These are phyloP conservation scores for Trilocha varians DNA, from an alignment of 2,888 invertebrate species.

Conservation along the genomic window DNA sequence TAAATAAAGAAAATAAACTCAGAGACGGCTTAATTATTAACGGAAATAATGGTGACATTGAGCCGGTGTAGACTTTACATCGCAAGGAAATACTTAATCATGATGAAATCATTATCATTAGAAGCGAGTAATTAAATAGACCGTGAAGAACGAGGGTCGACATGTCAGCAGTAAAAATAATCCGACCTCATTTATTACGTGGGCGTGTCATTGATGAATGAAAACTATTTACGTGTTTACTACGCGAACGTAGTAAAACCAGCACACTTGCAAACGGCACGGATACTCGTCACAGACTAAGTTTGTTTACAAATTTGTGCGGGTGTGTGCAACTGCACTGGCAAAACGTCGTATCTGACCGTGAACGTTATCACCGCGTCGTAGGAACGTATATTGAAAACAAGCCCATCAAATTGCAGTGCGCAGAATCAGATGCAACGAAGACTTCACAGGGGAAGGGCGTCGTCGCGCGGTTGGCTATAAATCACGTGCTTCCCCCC, in stretches of 20 bases:
- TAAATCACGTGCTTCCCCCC: slow-evolving; percentile 33
- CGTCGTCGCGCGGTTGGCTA: slow-evolving; percentile 20
- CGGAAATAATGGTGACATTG: neutral
- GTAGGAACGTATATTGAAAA: slow-evolving; percentile 1
- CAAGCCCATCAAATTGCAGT: slow-evolving; percentile 20
- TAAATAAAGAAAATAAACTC: neutral
- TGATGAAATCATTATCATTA: slow-evolving; percentile 1
- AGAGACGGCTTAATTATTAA: neutral
- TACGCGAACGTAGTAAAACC: neutral
- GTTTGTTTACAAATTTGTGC: slow-evolving; percentile 1
- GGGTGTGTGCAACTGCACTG: neutral
- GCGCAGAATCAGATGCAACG: slow-evolving; percentile 39
- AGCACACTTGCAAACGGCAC: neutral
- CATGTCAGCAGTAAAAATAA: slow-evolving; percentile 2
- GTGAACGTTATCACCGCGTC: neutral
- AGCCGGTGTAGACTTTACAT: neutral
- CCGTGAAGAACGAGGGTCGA: neutral
- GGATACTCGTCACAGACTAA: neutral
- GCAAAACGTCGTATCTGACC: neutral
- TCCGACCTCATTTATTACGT: neutral
- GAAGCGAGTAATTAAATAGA: neutral
- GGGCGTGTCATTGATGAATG: slow-evolving; percentile 1
- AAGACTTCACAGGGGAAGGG: slow-evolving; percentile 17
- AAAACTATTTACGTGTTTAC: slow-evolving; percentile 4
- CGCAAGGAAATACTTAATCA: neutral